Conservation (phyloP, 1,140 invertebrate species). For the Drosophila repleta region DNA sequence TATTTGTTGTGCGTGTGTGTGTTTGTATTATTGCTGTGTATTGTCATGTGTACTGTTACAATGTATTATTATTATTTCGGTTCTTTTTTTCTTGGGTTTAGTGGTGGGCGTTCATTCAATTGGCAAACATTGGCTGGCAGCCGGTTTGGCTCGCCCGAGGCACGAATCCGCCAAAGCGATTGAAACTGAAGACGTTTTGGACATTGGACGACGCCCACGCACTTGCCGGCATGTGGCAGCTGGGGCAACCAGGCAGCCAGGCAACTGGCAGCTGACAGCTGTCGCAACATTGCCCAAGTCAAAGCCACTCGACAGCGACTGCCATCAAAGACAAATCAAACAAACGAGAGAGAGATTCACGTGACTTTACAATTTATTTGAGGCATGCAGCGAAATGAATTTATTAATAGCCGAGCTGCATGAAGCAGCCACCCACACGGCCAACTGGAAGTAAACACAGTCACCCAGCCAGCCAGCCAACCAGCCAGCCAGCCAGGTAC, state of each 20-base stretch:
- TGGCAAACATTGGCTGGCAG: constrained; percentile 61
- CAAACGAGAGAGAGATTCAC: constrained; percentile 48
- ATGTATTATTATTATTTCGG: constrained; percentile 19
- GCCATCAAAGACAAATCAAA: constrained; percentile 74
- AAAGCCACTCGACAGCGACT: constrained; percentile 26
- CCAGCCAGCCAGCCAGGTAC: constrained; percentile 6
- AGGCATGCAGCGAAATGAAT: constrained; percentile 74
- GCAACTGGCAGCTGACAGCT: constrained; percentile 67
- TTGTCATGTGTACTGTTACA: constrained; percentile 29
- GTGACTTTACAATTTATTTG: constrained; percentile 79
- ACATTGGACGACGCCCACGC: constrained; percentile 59
- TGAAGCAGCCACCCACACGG: constrained; percentile 66
- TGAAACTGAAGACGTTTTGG: constrained; percentile 68
- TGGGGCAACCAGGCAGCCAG: constrained; percentile 24
- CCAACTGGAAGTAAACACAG: constrained; percentile 6
- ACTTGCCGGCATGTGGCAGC: constrained; percentile 30
- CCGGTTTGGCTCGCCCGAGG: constrained; percentile 44
- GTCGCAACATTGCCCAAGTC: constrained; percentile 59
- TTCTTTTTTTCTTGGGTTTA: background rate
- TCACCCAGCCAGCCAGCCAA: too few relatives aligned
- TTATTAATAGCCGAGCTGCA: constrained; percentile 68
- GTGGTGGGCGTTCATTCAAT: constrained; percentile 52
- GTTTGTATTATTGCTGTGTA: constrained; percentile 14
- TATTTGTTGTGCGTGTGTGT: constrained; percentile 24
- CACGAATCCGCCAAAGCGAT: constrained; percentile 48